Conservation (phyloP, 2,888 invertebrate genomes). For the Colostygia pectinataria region DNA sequence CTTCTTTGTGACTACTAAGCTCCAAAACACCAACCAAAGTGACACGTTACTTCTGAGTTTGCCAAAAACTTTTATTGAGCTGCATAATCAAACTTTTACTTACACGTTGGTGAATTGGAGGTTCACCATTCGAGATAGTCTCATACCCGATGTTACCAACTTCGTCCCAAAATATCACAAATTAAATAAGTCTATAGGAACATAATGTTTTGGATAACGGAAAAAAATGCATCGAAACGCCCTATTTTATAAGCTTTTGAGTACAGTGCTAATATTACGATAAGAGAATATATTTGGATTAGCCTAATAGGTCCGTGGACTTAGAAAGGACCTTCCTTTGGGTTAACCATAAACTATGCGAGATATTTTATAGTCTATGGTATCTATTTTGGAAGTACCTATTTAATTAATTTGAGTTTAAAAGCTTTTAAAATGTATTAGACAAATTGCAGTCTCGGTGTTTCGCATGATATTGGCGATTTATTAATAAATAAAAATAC, state of each 20-base stretch:
- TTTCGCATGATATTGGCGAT: conserved; percentile 8
- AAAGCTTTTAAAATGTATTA: conserved; percentile 19
- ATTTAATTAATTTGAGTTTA: conserved; percentile 15
- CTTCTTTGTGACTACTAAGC: conserved; percentile 36
- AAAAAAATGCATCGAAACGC: conserved; percentile 38
- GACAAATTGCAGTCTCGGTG: conserved; percentile 17
- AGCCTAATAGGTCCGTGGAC: conserved; percentile 17
- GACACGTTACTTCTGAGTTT: too few species aligned
- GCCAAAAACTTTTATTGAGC: too few species aligned
- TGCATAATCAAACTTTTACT: neutral
- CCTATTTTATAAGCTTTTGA: conserved; percentile 42
- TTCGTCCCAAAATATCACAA: conserved; percentile 47
- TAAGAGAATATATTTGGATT: conserved; percentile 25
- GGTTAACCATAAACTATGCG: conserved; percentile 21
- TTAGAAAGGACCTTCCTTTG: conserved; percentile 11
- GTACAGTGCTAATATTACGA: conserved; percentile 31
- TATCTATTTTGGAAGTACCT: conserved; percentile 21
- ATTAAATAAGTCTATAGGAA: conserved; percentile 51
- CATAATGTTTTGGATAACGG: conserved; percentile 43
- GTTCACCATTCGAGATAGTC: conserved; percentile 22
- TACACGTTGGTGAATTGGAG: conserved; percentile 2
- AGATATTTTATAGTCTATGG: conserved; percentile 19
- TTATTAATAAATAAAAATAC: too few species aligned
- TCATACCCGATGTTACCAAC: conserved; percentile 38
- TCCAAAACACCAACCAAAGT: neutral